These are phyloP conservation scores for Sussaba pulchella DNA, from an alignment of 2,888 invertebrate genomes.

Conservation along the genomic window DNA sequence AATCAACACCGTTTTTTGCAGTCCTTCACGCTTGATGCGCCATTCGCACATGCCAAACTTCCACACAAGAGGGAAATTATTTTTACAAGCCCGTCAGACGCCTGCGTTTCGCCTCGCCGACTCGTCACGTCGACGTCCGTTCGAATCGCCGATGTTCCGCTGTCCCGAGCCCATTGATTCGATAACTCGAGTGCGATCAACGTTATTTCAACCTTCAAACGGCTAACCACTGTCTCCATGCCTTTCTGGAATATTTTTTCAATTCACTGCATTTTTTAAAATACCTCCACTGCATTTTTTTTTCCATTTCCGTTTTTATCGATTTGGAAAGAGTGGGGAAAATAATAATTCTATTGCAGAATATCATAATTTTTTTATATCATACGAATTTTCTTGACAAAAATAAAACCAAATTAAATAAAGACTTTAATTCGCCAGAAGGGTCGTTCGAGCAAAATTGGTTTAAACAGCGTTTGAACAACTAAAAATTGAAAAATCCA, in stretches of 20 bases:
- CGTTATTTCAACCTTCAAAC: constrained; percentile 13
- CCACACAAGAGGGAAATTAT: constrained; percentile 22
- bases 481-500: no score
- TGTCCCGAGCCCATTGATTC: constrained; percentile 34
- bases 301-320: neutral
- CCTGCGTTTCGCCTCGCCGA: constrained; percentile 20
- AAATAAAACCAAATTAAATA: no score
- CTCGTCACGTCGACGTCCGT: constrained; percentile 49
- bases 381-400: no score
- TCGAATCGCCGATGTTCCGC: constrained; percentile 37
- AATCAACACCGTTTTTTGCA: constrained; percentile 32
- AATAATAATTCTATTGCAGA: neutral
- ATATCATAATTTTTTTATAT: no score
- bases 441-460: no score
- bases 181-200: constrained; percentile 21
- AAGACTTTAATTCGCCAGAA: no score
- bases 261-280: neutral
- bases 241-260: neutral
- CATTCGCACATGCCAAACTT: constrained; percentile 11
- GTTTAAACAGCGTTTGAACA: no score
- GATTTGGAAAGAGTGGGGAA: neutral
- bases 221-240: neutral
- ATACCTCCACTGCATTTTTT: neutral
- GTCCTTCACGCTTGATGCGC: constrained; percentile 28
- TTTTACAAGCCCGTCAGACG: constrained; percentile 39